A percentile compares a stretch with the other conserved stretches of the same genome.
These are phyloP conservation scores for Carassius gibelio DNA, from an alignment of 2,113 vertebrate species.

Conservation along the genomic window DNA sequence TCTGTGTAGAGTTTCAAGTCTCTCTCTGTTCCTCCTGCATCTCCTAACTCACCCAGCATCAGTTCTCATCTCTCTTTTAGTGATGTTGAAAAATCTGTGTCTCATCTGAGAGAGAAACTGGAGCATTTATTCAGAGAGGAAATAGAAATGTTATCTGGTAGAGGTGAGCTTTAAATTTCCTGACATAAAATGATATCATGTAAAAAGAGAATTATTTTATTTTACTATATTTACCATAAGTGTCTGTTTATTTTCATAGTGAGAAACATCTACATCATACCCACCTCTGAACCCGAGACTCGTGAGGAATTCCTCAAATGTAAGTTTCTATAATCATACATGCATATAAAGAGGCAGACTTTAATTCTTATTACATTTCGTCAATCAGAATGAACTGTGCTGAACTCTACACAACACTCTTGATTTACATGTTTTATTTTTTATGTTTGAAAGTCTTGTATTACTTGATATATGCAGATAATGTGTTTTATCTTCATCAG, in stretches of 20 bases:
- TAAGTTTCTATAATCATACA: conserved; percentile 24
- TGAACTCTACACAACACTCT: background rate
- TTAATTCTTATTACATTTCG: background rate
- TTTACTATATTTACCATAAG: background rate
- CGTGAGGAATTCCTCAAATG: conserved; percentile 52
- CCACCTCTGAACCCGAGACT: conserved; percentile 40
- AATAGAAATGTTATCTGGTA: conserved; percentile 14
- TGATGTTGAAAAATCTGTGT: conserved; percentile 32
- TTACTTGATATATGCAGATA: background rate
- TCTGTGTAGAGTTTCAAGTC: background rate
- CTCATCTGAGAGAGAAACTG: conserved; percentile 46
- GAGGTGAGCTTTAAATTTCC: conserved; percentile 20
- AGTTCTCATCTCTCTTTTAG: background rate
- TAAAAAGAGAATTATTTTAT: background rate
- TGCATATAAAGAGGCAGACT: background rate
- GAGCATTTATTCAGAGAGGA: conserved; percentile 39
- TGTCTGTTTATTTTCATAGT: background rate
- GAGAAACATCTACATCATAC: background rate
- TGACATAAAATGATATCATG: no score
- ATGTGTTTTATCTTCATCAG: background rate
- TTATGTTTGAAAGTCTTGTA: no score
- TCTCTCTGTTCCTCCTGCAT: background rate
- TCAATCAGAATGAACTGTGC: background rate
- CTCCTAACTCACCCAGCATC: background rate
- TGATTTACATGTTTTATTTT: background rate